Conservation (phyloP, 2,888 invertebrate species). For the Parnassius glacialis region DNA sequence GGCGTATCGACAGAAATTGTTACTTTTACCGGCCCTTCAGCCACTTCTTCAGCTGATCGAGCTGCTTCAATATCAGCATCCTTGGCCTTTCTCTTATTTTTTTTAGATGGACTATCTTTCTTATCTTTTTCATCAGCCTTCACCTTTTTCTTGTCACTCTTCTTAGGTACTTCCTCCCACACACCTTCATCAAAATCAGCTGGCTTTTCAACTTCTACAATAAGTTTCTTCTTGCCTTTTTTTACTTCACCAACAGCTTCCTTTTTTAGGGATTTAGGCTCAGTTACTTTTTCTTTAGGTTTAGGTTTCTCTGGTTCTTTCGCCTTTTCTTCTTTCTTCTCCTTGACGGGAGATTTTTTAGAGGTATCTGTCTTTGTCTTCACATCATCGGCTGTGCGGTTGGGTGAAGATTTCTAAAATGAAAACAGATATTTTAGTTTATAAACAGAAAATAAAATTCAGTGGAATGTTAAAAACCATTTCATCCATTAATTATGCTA, state of each 20-base stretch:
- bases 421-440: conserved; percentile 7
- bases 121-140: conserved; percentile 81
- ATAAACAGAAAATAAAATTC: not conserved
- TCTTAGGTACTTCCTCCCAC: conserved; percentile 87
- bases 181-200: conserved; percentile 87
- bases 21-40: conserved; percentile 70
- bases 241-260: conserved; percentile 64
- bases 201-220: conserved; percentile 83
- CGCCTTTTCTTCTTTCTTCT: conserved; percentile 80
- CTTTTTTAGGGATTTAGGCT: conserved; percentile 64
- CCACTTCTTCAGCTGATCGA: conserved; percentile 47
- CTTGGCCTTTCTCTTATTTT: conserved; percentile 68
- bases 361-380: conserved; percentile 81
- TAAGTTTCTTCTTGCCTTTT: conserved; percentile 82
- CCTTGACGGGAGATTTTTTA: conserved; percentile 79
- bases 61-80: conserved; percentile 68
- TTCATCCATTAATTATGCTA: conserved; percentile 55
- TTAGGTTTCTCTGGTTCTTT: conserved; percentile 75
- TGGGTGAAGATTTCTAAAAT: conserved; percentile 82
- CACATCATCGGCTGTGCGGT: conserved; percentile 82
- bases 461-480: too few relatives aligned
- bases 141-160: conserved; percentile 86
- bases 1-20: conserved; percentile 66
- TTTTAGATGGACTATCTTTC: conserved; percentile 59
- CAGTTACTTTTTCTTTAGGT: conserved; percentile 63